phyloP scores from a whole-genome alignment of 2,797 vertebrate species.

The Coccyzus lansbergi region DNA sequence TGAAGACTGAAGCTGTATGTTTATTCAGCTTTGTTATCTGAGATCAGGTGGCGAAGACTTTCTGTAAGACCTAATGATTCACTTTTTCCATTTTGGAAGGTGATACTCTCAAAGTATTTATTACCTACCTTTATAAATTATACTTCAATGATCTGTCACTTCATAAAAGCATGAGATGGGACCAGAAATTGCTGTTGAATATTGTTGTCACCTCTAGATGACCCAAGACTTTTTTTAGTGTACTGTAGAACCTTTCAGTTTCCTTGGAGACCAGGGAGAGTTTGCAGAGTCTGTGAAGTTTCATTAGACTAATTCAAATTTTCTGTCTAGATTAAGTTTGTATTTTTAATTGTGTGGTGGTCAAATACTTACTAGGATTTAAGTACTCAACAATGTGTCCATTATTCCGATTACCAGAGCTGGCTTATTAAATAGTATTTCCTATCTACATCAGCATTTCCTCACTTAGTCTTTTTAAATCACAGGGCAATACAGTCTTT shows the following conservation, averaged over 20 bases:
- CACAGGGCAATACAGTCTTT: background rate
- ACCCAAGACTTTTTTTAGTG: background rate
- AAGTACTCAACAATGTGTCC: background rate
- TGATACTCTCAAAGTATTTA: slow-evolving; percentile 22
- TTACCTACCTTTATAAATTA: slow-evolving; percentile 13
- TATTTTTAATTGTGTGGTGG: background rate
- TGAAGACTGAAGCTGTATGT: slow-evolving; percentile 15
- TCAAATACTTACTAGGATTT: background rate
- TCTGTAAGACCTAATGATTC: slow-evolving; percentile 21
- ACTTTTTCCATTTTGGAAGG: slow-evolving; percentile 20
- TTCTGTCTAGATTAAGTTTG: background rate
- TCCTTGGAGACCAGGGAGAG: background rate
- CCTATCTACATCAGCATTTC: background rate
- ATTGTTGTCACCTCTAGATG: slow-evolving; percentile 9
- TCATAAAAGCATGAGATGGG: background rate
- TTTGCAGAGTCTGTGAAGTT: background rate
- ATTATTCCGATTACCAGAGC: background rate
- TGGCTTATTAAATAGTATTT: background rate
- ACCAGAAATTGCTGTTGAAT: background rate
- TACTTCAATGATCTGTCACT: background rate
- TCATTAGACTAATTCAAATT: background rate
- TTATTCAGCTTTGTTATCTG: slow-evolving; percentile 54
- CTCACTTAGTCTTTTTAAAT: background rate
- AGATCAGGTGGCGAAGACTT: slow-evolving; percentile 41
- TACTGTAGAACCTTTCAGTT: background rate